A percentile compares a stretch with the other conserved stretches of the same genome.
These are phyloP conservation scores for Himalopsyche japonica DNA, from an alignment of 2,888 invertebrate species.

Conservation along the genomic window DNA sequence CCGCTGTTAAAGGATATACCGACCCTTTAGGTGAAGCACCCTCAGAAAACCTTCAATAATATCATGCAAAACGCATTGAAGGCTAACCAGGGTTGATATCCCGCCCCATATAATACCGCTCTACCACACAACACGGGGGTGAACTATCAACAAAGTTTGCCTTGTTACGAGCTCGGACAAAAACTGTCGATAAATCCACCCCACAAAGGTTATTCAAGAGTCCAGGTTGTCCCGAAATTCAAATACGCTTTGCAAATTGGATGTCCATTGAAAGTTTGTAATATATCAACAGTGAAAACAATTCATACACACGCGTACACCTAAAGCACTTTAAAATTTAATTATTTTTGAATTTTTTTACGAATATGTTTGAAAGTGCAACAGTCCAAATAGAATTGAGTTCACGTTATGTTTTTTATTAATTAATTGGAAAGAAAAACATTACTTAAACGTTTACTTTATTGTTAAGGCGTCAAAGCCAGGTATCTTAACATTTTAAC, in stretches of 20 bases:
- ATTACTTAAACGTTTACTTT: too few species aligned
- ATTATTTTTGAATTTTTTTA: too few species aligned
- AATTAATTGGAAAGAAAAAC: too few species aligned
- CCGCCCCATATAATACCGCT: neutral
- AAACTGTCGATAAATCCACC: neutral
- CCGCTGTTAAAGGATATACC: neutral
- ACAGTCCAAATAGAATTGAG: too few species aligned
- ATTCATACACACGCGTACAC: too few species aligned
- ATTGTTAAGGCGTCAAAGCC: too few species aligned
- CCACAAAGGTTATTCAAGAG: neutral
- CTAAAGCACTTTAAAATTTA: too few species aligned
- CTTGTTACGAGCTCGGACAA: neutral
- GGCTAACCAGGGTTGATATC: neutral
- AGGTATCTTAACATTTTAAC: too few species aligned
- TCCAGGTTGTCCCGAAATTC: neutral
- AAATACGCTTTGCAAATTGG: neutral
- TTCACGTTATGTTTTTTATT: too few species aligned
- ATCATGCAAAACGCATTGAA: neutral
- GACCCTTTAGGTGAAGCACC: neutral
- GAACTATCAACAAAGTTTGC: neutral
- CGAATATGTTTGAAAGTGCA: too few species aligned
- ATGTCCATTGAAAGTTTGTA: neutral
- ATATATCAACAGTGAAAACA: neutral
- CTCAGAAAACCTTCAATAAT: neutral
- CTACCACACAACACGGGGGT: neutral